Percentiles rank a stretch among this genome's conserved stretches.
Conservation (phyloP, 2,797 vertebrate genomes). For the Siniperca obscura region DNA sequence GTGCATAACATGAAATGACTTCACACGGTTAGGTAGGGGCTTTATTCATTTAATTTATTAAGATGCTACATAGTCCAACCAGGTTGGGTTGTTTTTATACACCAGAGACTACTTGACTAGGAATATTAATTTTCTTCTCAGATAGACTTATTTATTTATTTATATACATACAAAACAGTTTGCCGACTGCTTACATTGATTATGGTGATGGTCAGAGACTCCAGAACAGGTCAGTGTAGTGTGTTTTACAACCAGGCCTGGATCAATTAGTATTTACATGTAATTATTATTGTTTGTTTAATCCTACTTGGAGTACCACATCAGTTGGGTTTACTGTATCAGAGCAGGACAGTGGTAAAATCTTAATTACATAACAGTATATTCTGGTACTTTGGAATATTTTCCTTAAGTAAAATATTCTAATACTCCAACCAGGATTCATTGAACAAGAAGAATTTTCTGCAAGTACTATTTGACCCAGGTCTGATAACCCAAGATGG, state of each 20-base stretch:
- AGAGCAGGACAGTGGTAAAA: constrained; percentile 24
- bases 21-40: constrained; percentile 85
- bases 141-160: constrained; percentile 86
- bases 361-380: constrained; percentile 29
- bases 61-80: constrained; percentile 99
- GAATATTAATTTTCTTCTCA: constrained; percentile 84
- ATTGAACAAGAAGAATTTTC: constrained; percentile 50
- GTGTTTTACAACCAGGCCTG: constrained; percentile 76
- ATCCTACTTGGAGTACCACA: constrained; percentile 52
- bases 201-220: constrained; percentile 82
- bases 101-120: constrained; percentile 91
- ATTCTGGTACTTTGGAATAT: constrained; percentile 14
- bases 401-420: constrained; percentile 45
- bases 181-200: constrained; percentile 85
- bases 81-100: constrained; percentile 89
- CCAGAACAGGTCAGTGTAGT: constrained; percentile 77
- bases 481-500: constrained; percentile 61
- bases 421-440: constrained; percentile 55
- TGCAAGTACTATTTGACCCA: constrained; percentile 61
- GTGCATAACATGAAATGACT: constrained; percentile 81
- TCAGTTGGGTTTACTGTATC: constrained; percentile 34
- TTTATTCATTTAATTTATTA: constrained; percentile 96
- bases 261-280: constrained; percentile 64
- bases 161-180: constrained; percentile 91
- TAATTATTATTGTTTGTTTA: constrained; percentile 41